Evolutionary conservation across 2,797 vertebrate species (phyloP).

Genomic region (Acrossocheilus fasciatus): DNA sequence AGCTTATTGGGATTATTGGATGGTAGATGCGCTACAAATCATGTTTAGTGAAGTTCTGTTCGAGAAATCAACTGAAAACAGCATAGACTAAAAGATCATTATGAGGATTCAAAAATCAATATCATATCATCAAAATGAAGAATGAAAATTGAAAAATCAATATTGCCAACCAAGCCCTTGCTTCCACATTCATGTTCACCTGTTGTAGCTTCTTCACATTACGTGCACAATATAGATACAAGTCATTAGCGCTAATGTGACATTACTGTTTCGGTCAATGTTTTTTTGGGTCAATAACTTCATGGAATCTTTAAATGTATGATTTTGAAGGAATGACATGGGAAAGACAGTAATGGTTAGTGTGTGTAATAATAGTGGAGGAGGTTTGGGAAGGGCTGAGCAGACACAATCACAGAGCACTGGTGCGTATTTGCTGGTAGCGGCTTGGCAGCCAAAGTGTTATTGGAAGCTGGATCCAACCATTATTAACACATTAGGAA

Average conservation of each 20-base stretch:
- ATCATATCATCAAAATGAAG: not conserved
- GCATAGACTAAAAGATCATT: not conserved
- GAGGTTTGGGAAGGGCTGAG: constrained; percentile 1
- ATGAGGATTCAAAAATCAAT: not conserved
- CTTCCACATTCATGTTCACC: constrained; percentile 1
- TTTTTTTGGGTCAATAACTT: not conserved
- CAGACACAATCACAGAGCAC: constrained; percentile 15
- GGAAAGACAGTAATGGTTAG: not conserved
- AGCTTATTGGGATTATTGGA: not conserved
- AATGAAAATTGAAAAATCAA: not conserved
- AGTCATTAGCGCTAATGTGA: not conserved
- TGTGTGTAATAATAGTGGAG: constrained; percentile 14
- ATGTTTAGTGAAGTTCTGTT: not conserved
- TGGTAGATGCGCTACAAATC: not conserved
- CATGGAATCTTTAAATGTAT: not conserved
- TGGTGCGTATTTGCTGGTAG: constrained; percentile 25
- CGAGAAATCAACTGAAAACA: not conserved
- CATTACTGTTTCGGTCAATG: not conserved
- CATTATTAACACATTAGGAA: constrained; percentile 59
- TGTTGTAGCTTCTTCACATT: not conserved
- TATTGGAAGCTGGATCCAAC: constrained; percentile 25
- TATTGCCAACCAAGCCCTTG: not conserved
- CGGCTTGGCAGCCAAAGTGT: constrained; percentile 18
- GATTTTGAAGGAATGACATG: not conserved
- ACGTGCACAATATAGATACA: not conserved